Evolutionary conservation across 2,797 vertebrate species (phyloP), one percentile per base, ranked within the genome.

Genomic region (Clarias platycephalus): DNA sequence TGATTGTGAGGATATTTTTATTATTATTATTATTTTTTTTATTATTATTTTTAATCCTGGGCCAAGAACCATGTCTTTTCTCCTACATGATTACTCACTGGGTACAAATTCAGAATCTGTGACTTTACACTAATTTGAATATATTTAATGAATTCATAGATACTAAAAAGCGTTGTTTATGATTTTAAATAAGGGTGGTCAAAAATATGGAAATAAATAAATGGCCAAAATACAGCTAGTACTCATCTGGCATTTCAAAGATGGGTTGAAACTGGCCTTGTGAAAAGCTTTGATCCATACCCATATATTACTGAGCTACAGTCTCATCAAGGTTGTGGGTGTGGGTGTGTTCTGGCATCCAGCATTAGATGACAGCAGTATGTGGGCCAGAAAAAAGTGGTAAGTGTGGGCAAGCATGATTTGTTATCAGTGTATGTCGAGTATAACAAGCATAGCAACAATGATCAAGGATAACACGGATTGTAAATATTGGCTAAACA

Each of bases 301-400:
- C 9, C 58, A 62, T 62, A 62, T 62, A 62, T 40, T 16, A 8
- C 34, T 62, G 57, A 40, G 57, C 62, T 78, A n/a, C 58, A 60
- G 31, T 31, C 26, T 80, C 63, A 66, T 64, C 77, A 28, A 20
- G 77, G 40, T 80, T 66, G 62, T 49, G 49, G 49, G 20, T 66
- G 62, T 66, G 78, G 62, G 62, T 66, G 62, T 80, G 40, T 67
- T 80, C 62, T 66, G 62, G 62, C 62, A 80, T 66, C 16, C 16
- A 80, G 44, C 24, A 22, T 55, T 10, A 28, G 18, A 80, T 22
- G 9, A 26, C 4, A 9, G 40, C 18, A 22, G 16, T 49, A 80
- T 20, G 16, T 49, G 60, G n/a, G 77, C 7, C 60, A 80, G 60
- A 80, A 80, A 53, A 28, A 80, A 40, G 74, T 37, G 55, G 10